Evolutionary conservation across 2,888 invertebrate genomes (phyloP), one percentile per base, ranked within the genome.

Genomic region (Morpho helenor): DNA sequence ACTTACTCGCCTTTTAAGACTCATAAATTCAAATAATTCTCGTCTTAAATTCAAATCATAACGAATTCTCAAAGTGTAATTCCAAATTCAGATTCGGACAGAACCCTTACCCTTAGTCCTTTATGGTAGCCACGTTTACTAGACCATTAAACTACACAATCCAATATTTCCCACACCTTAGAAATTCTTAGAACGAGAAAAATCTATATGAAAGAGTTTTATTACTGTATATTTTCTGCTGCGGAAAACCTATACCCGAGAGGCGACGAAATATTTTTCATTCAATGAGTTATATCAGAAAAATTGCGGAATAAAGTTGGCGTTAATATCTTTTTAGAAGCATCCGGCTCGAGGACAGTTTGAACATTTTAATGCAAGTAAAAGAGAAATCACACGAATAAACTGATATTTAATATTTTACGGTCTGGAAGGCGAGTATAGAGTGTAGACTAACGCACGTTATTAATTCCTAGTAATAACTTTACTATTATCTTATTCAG

Each of bases 281-380:
- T 66, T 65, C 65, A 66, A 68, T 66, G 66, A 69, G 65, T 68
- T 62, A 66, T 63, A 57, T 57, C 47, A 61, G 64, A 65, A 64
- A 65, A 65, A 67, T 64, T 61, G 57, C 61, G 43, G 56, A n/a
- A 23, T 47, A 64, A 67, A 60, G 52, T 55, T 59, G 53, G 53
- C 54, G 54, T 54, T 67, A 64, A 68, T 65, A 66, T 64, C 61
- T 65, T 56, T 60, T 60, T 60, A 62, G 59, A 56, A 51, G 48
- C 48, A 39, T 8, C 40, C 39, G 48, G 23, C 43, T 47, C 48
- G 52, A 42, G 47, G 57, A 57, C 48, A 52, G 46, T 39, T 48
- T 22, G 44, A 57, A 49, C 52, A 49, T 52, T 57, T 52, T 53
- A 57, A 52, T 52, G 40, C 39, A 43, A 22, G 44, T 23, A 47